A percentile compares a stretch with the other conserved stretches of the same genome.
phyloP scores from a whole-genome alignment of 2,888 invertebrate genomes.

The Synanthedon vespiformis region DNA sequence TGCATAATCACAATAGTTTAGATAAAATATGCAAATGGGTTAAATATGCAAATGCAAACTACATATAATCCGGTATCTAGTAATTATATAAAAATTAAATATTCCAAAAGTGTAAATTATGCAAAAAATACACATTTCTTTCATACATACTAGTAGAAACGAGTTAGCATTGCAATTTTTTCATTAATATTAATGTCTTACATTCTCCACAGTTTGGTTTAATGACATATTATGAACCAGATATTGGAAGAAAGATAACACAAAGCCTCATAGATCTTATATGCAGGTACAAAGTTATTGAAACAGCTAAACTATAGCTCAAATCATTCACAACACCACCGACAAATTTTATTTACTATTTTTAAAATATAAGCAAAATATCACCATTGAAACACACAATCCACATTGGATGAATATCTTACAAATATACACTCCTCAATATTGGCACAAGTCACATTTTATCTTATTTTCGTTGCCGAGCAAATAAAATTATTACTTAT shows the following conservation, averaged over 20 bases:
- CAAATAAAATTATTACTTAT: conserved; percentile 1
- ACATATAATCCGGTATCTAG: too few species aligned
- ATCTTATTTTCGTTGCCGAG: conserved; percentile 51
- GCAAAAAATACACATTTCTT: not conserved
- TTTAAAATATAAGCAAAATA: conserved; percentile 11
- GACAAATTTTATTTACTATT: conserved; percentile 18
- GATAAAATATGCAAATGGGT: too few species aligned
- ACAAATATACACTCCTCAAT: conserved; percentile 21
- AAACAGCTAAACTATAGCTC: conserved; percentile 19
- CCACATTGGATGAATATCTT: not conserved
- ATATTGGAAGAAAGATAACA: conserved; percentile 87
- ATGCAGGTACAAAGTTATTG: conserved; percentile 80
- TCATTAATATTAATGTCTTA: not conserved
- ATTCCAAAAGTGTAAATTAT: not conserved
- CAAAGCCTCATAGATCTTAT: conserved; percentile 91
- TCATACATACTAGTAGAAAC: not conserved
- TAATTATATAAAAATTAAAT: not conserved
- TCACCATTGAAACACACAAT: conserved; percentile 2
- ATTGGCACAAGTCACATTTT: conserved; percentile 57
- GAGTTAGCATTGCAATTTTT: too few species aligned
- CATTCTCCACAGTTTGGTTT: conserved; percentile 81
- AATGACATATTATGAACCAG: conserved; percentile 88
- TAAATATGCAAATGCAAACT: too few species aligned
- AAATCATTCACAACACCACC: conserved; percentile 47
- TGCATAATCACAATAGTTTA: too few species aligned